phyloP scores from a whole-genome alignment of 2,888 invertebrate species.

The Paralinhomoeus sp. region DNA sequence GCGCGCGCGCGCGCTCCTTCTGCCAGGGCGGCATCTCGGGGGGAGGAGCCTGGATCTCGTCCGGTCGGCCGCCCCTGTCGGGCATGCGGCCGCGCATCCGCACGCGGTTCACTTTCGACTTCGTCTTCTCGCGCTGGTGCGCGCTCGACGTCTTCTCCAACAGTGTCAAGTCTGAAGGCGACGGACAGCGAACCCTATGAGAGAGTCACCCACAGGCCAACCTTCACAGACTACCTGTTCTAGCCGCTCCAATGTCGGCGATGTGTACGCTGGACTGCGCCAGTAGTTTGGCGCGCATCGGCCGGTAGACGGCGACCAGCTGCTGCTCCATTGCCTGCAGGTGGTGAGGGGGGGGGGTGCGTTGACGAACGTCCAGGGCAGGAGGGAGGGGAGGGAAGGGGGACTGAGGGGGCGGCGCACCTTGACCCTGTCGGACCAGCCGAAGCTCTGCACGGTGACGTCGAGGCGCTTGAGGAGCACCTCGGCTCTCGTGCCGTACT shows the following conservation, averaged over 20 bases:
- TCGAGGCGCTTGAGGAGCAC: constrained; percentile 69
- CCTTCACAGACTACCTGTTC: constrained; percentile 39
- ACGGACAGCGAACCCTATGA: background rate
- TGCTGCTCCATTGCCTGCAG: constrained; percentile 43
- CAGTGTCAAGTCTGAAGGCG: constrained; percentile 41
- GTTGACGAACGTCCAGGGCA: background rate
- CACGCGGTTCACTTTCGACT: constrained; percentile 58
- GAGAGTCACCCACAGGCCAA: background rate
- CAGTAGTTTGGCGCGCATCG: constrained; percentile 31
- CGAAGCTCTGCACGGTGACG: constrained; percentile 81
- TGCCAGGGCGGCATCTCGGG: constrained; percentile 94
- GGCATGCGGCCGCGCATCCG: constrained; percentile 60
- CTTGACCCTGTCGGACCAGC: constrained; percentile 37
- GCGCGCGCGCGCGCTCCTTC: constrained; percentile 31
- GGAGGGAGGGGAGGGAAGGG: no score
- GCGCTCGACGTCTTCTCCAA: constrained; percentile 78
- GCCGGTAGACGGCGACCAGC: constrained; percentile 39
- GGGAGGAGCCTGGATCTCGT: constrained; percentile 70
- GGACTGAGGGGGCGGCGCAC: no score
- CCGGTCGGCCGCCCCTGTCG: constrained; percentile 73
- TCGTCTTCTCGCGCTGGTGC: constrained; percentile 57
- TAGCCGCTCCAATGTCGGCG: constrained; percentile 57
- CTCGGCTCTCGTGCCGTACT: constrained; percentile 58
- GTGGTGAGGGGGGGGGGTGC: background rate
- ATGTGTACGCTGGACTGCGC: constrained; percentile 44